phyloP scores from a whole-genome alignment of 2,888 invertebrate genomes.

The Dysmachus trigonus region DNA sequence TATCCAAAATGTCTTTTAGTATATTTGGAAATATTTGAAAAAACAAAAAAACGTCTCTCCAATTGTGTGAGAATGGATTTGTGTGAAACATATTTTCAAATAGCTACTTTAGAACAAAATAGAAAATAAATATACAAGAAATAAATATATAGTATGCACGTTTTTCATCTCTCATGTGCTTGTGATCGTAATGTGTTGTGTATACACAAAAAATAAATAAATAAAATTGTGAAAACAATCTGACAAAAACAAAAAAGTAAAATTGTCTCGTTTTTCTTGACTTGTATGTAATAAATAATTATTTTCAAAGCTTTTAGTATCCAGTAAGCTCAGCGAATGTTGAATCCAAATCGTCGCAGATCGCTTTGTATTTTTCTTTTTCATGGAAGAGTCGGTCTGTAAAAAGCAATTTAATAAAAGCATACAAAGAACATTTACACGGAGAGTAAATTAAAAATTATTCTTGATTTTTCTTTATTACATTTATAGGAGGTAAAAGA shows the following conservation, averaged over 20 bases:
- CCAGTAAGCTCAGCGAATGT: conserved; percentile 97
- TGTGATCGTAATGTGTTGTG: background rate
- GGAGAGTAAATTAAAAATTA: conserved; percentile 13
- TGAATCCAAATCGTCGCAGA: conserved; percentile 96
- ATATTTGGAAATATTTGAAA: background rate
- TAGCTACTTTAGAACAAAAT: background rate
- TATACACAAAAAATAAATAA: background rate
- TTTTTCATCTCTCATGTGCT: background rate
- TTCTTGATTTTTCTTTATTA: background rate
- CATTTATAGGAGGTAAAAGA: background rate
- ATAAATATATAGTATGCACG: background rate
- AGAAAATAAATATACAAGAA: background rate
- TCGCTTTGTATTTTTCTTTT: conserved; percentile 93
- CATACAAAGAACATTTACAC: conserved; percentile 48
- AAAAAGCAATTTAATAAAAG: conserved; percentile 63
- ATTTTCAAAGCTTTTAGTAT: conserved; percentile 73
- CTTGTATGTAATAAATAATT: conserved; percentile 32
- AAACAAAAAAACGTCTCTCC: background rate
- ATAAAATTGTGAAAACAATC: conserved; percentile 10
- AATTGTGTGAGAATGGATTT: background rate
- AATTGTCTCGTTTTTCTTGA: background rate
- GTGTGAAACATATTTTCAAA: background rate
- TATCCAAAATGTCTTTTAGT: background rate
- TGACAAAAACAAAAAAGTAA: conserved; percentile 16
- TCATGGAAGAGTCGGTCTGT: conserved; percentile 82